A percentile compares a stretch with the other conserved stretches of the same genome.
Conservation (phyloP, 2,113 vertebrate species). For the Castor canadensis region DNA sequence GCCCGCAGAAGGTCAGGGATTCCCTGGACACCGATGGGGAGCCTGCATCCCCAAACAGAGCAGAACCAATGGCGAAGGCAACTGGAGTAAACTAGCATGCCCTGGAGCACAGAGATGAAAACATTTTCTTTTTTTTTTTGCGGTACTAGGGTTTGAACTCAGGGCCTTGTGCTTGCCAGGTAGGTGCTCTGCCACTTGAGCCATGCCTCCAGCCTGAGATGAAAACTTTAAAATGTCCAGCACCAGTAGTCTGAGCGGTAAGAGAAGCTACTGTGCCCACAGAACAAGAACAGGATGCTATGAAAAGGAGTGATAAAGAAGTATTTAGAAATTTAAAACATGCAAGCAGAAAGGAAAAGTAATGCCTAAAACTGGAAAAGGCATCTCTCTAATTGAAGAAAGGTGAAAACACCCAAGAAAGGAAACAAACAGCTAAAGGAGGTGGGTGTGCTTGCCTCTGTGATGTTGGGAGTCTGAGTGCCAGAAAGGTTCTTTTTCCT, state of each 20-base stretch:
- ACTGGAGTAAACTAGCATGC: neutral
- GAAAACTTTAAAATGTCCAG: neutral
- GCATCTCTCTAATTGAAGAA: neutral
- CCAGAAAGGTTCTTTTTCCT: neutral
- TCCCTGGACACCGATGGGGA: neutral
- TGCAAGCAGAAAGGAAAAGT: neutral
- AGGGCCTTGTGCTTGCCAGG: too few species aligned
- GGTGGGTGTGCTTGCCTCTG: neutral
- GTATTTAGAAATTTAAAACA: neutral
- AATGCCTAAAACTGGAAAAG: neutral
- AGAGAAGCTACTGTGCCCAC: neutral
- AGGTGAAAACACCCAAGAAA: neutral
- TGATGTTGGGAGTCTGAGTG: neutral
- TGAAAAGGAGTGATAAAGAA: neutral
- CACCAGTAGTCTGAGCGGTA: neutral
- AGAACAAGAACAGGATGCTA: neutral
- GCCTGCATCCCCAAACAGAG: neutral
- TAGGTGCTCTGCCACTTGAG: too few species aligned
- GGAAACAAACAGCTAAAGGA: neutral
- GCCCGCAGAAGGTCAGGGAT: neutral
- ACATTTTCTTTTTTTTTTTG: too few species aligned
- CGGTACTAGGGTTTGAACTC: too few species aligned
- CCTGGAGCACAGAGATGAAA: fast-evolving
- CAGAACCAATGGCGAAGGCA: neutral
- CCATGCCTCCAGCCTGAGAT: too few species aligned